Percentiles rank a stretch among this genome's conserved stretches.
Conservation (phyloP, 2,797 vertebrate species). For the Cetoscarus ocellatus region DNA sequence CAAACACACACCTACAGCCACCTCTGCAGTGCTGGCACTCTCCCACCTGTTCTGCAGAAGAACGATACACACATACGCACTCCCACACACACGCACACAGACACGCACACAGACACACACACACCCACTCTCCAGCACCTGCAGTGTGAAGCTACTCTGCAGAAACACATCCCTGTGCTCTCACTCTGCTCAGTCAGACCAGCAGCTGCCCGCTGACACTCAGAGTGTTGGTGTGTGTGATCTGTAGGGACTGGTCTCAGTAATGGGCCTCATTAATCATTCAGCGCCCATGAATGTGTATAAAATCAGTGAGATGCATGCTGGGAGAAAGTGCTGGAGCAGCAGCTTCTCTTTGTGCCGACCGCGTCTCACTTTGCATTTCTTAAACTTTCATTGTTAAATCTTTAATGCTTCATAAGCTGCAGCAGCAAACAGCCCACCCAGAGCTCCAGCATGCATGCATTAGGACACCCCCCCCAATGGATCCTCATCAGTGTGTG, state of each 20-base stretch:
- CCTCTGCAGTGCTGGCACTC: conserved; percentile 62
- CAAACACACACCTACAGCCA: conserved; percentile 8
- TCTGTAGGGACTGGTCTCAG: conserved; percentile 24
- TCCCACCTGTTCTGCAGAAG: conserved; percentile 58
- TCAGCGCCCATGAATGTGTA: conserved; percentile 31
- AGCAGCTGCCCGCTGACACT: too few relatives aligned
- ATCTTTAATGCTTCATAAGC: conserved; percentile 27
- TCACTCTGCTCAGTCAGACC: neutral
- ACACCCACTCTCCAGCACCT: conserved; percentile 9
- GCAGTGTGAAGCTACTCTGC: conserved; percentile 21
- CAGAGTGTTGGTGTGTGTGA: neutral
- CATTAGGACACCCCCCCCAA: neutral
- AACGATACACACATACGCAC: conserved; percentile 10
- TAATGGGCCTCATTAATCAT: conserved; percentile 44
- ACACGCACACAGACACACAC: neutral
- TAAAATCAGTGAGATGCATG: conserved; percentile 22
- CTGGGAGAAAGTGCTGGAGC: conserved; percentile 1
- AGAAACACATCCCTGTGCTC: conserved; percentile 13
- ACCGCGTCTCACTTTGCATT: neutral
- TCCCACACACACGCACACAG: conserved; percentile 6
- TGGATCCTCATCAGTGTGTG: conserved; percentile 4
- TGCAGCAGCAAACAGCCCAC: conserved; percentile 3
- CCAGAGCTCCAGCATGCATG: neutral
- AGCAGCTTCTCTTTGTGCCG: conserved; percentile 8
- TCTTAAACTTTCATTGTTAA: conserved; percentile 15